Evolutionary conservation across 2,888 invertebrate species (phyloP), one percentile per base, ranked within the genome.

Genomic region (Ashinkailepas kermadecensis): DNA sequence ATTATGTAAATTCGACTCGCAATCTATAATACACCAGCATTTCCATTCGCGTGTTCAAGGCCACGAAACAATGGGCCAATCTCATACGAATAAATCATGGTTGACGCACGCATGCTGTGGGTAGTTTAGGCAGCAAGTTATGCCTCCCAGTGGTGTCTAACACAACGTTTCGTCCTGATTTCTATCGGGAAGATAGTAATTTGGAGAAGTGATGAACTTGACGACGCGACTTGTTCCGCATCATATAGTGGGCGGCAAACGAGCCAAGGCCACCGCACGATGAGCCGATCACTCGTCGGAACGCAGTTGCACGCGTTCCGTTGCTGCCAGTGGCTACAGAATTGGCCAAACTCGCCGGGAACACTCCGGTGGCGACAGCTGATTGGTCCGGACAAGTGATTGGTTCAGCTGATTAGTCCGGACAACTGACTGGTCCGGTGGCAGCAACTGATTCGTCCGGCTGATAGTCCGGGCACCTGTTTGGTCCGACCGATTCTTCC

Each of bases 111-210:
- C 74, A 10, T 18, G 54, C 9, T 13, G 11, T 21, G 39, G 74
- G 7, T 15, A 0, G 25, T 39, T 39, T 3, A 39, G 7, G 21
- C 15, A 15, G 9, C 9, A 70, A 39, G 39, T 70, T 70, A 70
- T 70, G 70, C 70, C 70, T 70, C 70, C 70, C 70, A 70, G 39
- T 39, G 70, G 70, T 70, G 70, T 70, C 70, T 70, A 39, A 70
- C 70, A 70, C 39, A 13, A 13, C 25, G 70, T 39, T 70, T 70
- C 70, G 70, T 39, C 70, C 70, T 70, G 70, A 70, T 70, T 70
- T 70, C 70, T 70, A 70, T 70, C 70, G 70, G 15, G 70, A 25
- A 39, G 39, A 70, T 39, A 39, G 39, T 39, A 70, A 70, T 70
- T 70, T 39, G 13, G 70, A 70, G 39, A 39, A 70, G 70, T 15